Conservation (phyloP, 2,797 vertebrate species). For the Acrossocheilus wenchowensis region DNA sequence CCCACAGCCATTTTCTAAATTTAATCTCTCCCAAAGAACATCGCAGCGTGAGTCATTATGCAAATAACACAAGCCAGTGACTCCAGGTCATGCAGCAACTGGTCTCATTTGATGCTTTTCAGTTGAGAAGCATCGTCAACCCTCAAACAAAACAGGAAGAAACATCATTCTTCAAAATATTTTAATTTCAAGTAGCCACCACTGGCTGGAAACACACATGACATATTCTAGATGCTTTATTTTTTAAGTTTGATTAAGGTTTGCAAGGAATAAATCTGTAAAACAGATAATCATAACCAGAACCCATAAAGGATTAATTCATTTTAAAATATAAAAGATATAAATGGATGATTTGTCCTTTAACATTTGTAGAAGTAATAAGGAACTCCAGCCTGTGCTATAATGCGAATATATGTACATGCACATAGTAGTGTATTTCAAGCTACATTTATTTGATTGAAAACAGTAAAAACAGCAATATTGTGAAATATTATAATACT, state of each 20-base stretch:
- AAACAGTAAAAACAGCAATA: neutral
- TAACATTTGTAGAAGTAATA: neutral
- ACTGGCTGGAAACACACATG: neutral
- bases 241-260: neutral
- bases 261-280: neutral
- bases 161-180: slow-evolving; percentile 5
- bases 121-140: neutral
- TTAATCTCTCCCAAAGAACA: slow-evolving; percentile 65
- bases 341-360: neutral
- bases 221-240: neutral
- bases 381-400: neutral
- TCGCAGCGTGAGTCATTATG: slow-evolving; percentile 68
- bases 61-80: slow-evolving; percentile 48
- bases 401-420: neutral
- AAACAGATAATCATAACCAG: neutral
- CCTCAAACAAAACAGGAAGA: slow-evolving; percentile 20
- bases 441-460: neutral
- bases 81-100: slow-evolving; percentile 47
- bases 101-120: slow-evolving; percentile 37
- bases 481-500: neutral
- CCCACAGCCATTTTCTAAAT: slow-evolving; percentile 72
- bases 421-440: too few species aligned
- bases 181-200: neutral
- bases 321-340: neutral
- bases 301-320: neutral